Evolutionary conservation across 2,888 invertebrate genomes (phyloP), one percentile per base, ranked within the genome.

Genomic region (Ornithoptera alexandrae): DNA sequence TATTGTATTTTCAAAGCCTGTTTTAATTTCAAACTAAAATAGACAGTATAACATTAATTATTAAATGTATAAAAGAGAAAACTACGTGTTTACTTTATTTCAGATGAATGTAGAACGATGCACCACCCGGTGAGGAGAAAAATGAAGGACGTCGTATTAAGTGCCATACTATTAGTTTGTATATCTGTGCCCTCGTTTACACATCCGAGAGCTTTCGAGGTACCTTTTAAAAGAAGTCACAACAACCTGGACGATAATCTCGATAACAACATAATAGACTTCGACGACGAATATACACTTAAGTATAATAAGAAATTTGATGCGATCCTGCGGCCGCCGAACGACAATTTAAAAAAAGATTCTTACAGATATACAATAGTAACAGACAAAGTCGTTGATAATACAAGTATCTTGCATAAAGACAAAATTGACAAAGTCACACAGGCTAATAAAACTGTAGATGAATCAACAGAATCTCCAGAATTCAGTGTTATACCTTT

Each of bases 201-300:
- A 24, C 42, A 79, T 17, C 72, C 84, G 0, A 89, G 85, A 75
- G 81, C 84, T 10, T 76, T 87, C 17, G 79, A 83, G n/a, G 77
- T 77, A 4, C 79, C 79, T 2, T 74, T 79, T 15, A 75, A 73
- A n/a, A 75, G 78, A 10, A 71, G 70, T 7, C 73, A 74, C 12
- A 77, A 77, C 53, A 74, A 76, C 50, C 71, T 76, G 65, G 72
- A 74, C 42, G 84, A 87, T 50, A 83, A 88, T 12, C 79, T 84
- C 59, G 89, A 91, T 61, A 90, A 89, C 59, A 90, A 87, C 65
- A 88, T 92, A 46, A 87, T 92, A 69, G 91, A 92, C 70, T 90
- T 92, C 18, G 91, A 91, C 58, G 89, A 89, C 72, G 87, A 88
- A 69, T 88, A 85, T 69, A 81, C 86, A 2, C 75, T 87, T 1